Evolutionary conservation across 1,140 invertebrate species (phyloP).

Genomic region (Zaprionus ornatus): DNA sequence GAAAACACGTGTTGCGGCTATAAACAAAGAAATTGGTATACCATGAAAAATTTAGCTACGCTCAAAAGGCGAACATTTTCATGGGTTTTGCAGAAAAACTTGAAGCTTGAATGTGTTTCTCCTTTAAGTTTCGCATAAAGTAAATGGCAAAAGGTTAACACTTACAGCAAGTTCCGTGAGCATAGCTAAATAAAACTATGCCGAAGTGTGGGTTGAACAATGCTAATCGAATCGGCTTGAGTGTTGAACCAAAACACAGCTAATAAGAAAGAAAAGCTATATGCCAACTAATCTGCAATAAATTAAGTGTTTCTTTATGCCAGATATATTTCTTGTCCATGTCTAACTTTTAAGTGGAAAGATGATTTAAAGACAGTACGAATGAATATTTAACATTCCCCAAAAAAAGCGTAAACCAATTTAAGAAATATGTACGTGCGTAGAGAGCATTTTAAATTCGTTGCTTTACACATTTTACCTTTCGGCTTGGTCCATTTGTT

Average conservation of each 20-base stretch:
- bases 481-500: neutral
- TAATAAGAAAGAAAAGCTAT: neutral
- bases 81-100: neutral
- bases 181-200: neutral
- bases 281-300: too few species aligned
- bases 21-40: conserved; percentile 79
- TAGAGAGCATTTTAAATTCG: conserved; percentile 5
- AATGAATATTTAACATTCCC: too few species aligned
- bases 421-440: neutral
- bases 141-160: conserved; percentile 4
- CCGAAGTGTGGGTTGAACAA: neutral
- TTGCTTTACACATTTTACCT: neutral
- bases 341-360: too few species aligned
- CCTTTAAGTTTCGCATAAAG: conserved; percentile 3
- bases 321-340: too few species aligned
- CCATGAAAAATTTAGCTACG: conserved; percentile 55
- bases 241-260: neutral
- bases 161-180: neutral
- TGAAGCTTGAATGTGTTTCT: neutral
- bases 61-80: conserved; percentile 36
- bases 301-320: too few species aligned
- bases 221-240: neutral
- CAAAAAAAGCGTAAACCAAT: neutral
- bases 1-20: conserved; percentile 76
- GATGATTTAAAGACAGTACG: neutral